phyloP scores from a whole-genome alignment of 2,113 vertebrate species.

The Haemorhous mexicanus region DNA sequence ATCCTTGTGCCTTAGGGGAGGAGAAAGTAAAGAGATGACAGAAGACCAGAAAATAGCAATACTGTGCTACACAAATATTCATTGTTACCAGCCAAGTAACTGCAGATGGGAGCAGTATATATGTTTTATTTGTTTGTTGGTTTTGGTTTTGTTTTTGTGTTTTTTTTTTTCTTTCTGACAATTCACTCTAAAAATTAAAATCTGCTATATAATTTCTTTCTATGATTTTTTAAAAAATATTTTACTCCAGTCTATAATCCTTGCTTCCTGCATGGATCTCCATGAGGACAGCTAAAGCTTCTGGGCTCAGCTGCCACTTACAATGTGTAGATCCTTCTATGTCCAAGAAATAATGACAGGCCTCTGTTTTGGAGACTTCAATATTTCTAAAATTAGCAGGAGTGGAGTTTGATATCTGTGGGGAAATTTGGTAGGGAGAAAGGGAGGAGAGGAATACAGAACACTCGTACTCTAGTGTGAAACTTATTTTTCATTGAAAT shows the following conservation, averaged over 20 bases:
- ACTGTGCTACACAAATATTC: background rate
- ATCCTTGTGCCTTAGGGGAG: background rate
- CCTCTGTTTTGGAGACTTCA: background rate
- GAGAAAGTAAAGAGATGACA: background rate
- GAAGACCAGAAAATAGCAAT: background rate
- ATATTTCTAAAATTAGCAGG: background rate
- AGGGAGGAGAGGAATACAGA: background rate
- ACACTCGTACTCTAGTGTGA: background rate
- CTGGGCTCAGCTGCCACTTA: background rate
- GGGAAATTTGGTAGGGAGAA: background rate
- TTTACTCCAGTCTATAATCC: background rate
- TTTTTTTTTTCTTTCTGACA: background rate
- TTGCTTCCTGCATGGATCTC: background rate
- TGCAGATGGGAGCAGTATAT: background rate
- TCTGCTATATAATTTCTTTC: background rate
- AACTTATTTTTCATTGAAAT: background rate
- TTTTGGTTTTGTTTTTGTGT: background rate
- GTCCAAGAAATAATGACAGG: background rate
- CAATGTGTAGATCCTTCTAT: rapidly evolving
- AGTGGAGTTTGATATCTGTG: background rate
- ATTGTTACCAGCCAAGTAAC: background rate
- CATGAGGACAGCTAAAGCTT: background rate
- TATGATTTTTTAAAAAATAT: background rate
- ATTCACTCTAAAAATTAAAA: background rate
- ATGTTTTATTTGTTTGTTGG: background rate